phyloP scores from a whole-genome alignment of 2,113 vertebrate species.

The Epinephelus lanceolatus region DNA sequence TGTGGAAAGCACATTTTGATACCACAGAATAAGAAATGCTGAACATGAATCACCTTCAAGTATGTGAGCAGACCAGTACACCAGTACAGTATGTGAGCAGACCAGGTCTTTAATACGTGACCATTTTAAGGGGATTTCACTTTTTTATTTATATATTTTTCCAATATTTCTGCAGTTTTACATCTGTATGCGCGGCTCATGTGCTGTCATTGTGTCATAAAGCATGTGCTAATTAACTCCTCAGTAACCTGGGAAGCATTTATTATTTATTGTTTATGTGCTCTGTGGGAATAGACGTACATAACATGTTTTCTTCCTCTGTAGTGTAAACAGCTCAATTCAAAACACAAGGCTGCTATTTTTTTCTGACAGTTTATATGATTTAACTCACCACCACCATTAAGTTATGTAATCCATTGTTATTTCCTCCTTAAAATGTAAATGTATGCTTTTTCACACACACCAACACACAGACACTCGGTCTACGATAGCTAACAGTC shows the following conservation, averaged over 20 bases:
- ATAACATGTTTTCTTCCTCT: neutral
- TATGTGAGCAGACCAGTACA: neutral
- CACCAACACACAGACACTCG: neutral
- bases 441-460: too few relatives aligned
- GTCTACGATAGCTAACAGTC: neutral
- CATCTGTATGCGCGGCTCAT: neutral
- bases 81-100: neutral
- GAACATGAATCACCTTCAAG: neutral
- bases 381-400: neutral
- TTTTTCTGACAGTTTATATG: neutral
- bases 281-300: neutral
- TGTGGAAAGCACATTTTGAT: neutral
- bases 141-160: too few relatives aligned
- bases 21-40: neutral
- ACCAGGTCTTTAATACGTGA: neutral
- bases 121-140: too few relatives aligned
- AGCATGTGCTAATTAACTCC: neutral
- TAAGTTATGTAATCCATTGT: neutral
- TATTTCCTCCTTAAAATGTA: too few relatives aligned
- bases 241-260: neutral
- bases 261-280: neutral
- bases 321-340: neutral
- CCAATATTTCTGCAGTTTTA: neutral
- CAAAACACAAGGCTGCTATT: neutral
- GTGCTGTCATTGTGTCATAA: neutral